A percentile compares a stretch with the other conserved stretches of the same genome.
Conservation (phyloP, 1,140 invertebrate species). For the Bombus difficillimus region DNA sequence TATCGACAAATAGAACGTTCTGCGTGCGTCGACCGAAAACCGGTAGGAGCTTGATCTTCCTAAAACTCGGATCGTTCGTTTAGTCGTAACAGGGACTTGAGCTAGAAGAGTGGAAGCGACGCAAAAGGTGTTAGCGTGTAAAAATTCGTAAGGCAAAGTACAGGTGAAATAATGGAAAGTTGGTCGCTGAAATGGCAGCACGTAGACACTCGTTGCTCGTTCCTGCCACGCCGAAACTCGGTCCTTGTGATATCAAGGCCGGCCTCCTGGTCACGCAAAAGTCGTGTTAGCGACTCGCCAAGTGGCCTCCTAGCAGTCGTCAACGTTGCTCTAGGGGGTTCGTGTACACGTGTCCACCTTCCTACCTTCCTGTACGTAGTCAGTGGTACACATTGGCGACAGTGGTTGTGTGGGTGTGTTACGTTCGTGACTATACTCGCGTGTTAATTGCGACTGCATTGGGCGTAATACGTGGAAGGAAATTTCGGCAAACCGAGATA, state of each 20-base stretch:
- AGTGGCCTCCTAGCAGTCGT: constrained; percentile 71
- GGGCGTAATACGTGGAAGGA: constrained; percentile 21
- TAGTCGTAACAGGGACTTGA: not conserved
- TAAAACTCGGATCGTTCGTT: not conserved
- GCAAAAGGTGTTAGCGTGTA: too few species aligned
- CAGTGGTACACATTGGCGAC: not conserved
- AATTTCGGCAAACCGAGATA: constrained; percentile 28
- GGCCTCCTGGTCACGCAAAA: constrained; percentile 75
- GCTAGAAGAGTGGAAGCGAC: not conserved
- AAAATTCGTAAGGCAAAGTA: not conserved
- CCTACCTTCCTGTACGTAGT: not conserved
- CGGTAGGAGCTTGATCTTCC: not conserved
- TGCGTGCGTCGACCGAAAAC: not conserved
- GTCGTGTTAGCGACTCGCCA: constrained; percentile 78
- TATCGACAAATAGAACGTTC: constrained; percentile 21
- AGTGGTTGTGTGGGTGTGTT: not conserved
- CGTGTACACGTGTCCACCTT: constrained; percentile 27
- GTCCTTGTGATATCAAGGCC: constrained; percentile 68
- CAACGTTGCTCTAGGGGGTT: constrained; percentile 64
- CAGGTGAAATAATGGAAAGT: not conserved
- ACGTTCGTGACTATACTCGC: constrained; percentile 50
- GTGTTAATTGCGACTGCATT: constrained; percentile 63
- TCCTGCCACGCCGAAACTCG: constrained; percentile 60
- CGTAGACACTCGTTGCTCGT: not conserved
- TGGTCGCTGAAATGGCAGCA: not conserved